Base-by-base conservation (phyloP, 2,113 vertebrate species). In the Trinectes maculatus region DNA sequence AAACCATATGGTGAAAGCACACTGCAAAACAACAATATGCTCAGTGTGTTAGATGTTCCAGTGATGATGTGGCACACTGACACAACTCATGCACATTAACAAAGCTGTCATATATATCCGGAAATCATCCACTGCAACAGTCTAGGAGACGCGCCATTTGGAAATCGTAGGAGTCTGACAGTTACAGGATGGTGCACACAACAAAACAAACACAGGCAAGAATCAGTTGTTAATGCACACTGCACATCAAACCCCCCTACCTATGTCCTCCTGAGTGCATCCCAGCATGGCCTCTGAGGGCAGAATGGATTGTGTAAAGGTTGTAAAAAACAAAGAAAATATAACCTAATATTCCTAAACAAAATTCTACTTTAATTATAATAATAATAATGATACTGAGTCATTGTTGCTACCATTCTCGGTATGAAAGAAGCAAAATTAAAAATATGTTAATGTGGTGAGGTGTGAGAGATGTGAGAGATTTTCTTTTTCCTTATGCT, bases 201-300 rank as follows among this genome's bases (percentile, higher is more conserved):
- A 22, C 46, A 77, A 60, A 6, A 44, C 54, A 79, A 71, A 83
- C 4, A 52, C 82, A 87, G 59, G 77, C 86, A 87, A 34, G 16
- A 52, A 70, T 62, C 12, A 56, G 9, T 12, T 24, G 51, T 71
- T 61, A 83, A 75, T 48, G 34, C 65, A 81, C 79, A 84, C 83
- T 66, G 64, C 91, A 90, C 80, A 83, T 82, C 74, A 74, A 78
- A 79, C 74, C 58, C 59, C 62, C 91, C 72, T 93, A 93, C 92
- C 92, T 61, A 91, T 86, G 74, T 93, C 90, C 53, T 91, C 89
- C 64, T 91, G 92, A 59, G 89, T 85, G 68, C 89, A 92, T 71
- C 92, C 92, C 87, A 93, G 82, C 85, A 44, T 87, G 77, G 37
- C 74, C 86, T 93, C 92, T 93, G 83, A 81, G 82, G 70, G 87